Percentiles rank a stretch among this genome's conserved stretches.
phyloP scores from a whole-genome alignment of 2,888 invertebrate species.

The Drosophila picticornis region DNA sequence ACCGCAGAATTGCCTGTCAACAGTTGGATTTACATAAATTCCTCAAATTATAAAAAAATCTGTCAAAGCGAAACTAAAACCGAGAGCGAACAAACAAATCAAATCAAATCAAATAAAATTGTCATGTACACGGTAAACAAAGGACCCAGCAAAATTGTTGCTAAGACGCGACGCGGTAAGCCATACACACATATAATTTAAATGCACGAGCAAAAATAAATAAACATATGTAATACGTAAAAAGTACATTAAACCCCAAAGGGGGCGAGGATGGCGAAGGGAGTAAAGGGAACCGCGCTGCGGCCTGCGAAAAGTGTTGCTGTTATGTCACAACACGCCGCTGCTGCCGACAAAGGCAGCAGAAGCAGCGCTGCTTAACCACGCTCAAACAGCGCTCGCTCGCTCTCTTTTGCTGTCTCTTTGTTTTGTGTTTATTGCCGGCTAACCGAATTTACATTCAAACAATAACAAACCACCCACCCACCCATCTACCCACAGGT shows the following conservation, averaged over 20 bases:
- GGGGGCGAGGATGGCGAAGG: not conserved
- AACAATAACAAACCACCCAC: slow-evolving; percentile 57
- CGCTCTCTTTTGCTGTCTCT: slow-evolving; percentile 27
- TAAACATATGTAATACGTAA: slow-evolving; percentile 14
- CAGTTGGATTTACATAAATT: slow-evolving; percentile 40
- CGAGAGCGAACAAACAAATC: slow-evolving; percentile 11
- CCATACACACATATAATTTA: slow-evolving; percentile 34
- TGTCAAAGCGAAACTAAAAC: slow-evolving; percentile 31
- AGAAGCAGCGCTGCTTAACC: slow-evolving; percentile 43
- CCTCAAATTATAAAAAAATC: slow-evolving; percentile 18
- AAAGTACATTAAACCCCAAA: slow-evolving; percentile 53
- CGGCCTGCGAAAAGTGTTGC: slow-evolving; percentile 56
- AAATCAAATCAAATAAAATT: slow-evolving; percentile 38
- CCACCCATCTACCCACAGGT: slow-evolving; percentile 85
- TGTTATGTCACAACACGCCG: slow-evolving; percentile 82
- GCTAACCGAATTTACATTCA: slow-evolving; percentile 56
- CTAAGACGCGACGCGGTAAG: slow-evolving; percentile 93
- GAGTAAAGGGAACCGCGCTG: slow-evolving; percentile 26
- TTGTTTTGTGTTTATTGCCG: slow-evolving; percentile 59
- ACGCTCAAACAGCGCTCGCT: slow-evolving; percentile 8
- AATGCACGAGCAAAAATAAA: not conserved
- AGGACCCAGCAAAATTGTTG: slow-evolving; percentile 94
- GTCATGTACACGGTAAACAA: slow-evolving; percentile 95
- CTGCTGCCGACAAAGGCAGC: slow-evolving; percentile 45
- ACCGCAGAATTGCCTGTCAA: slow-evolving; percentile 38